These are phyloP conservation scores for Cynopterus brachyotis DNA, from an alignment of 2,113 vertebrate species.

Conservation along the genomic window DNA sequence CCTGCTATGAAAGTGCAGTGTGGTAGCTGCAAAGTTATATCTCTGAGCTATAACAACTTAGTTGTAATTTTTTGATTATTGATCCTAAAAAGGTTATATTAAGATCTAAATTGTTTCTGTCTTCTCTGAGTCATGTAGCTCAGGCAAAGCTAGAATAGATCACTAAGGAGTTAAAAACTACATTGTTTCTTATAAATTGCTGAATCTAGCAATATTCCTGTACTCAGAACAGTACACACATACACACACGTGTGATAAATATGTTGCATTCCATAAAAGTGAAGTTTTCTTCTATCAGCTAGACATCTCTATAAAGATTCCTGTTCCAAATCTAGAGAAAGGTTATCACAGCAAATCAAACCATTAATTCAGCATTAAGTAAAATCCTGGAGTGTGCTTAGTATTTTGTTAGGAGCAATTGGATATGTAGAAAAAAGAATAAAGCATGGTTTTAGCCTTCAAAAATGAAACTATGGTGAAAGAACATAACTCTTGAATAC, in stretches of 20 bases:
- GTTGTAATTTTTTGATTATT: background rate
- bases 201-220: background rate
- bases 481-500: background rate
- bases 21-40: background rate
- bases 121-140: background rate
- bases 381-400: background rate
- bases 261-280: background rate
- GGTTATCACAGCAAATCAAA: background rate
- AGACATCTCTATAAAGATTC: background rate
- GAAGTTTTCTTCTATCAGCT: background rate
- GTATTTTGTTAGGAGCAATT: background rate
- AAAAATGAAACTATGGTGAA: background rate
- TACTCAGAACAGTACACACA: background rate
- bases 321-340: background rate
- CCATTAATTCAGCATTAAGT: background rate
- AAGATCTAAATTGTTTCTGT: background rate
- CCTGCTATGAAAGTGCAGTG: background rate
- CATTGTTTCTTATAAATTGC: background rate
- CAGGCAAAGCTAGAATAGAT: background rate
- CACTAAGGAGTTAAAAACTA: background rate
- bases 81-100: background rate
- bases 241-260: fast-evolving
- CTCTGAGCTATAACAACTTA: background rate
- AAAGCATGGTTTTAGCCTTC: background rate
- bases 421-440: background rate